Evolutionary conservation across 1,140 invertebrate genomes (phyloP), one percentile per base, ranked within the genome.

Genomic region (Lepidotrigona ventralis): DNA sequence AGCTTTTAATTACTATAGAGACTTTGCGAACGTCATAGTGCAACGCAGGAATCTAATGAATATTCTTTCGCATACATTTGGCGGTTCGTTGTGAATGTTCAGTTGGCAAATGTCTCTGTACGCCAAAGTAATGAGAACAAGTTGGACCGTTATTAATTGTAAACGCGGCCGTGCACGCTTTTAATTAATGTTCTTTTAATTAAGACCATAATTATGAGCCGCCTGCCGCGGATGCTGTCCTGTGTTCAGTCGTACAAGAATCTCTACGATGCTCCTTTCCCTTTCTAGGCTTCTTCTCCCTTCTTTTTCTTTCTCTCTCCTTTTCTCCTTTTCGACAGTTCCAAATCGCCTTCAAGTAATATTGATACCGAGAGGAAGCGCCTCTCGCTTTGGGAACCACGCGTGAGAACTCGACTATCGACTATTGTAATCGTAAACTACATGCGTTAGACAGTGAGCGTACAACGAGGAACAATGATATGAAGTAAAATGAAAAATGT

Each of bases 171-270:
- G 81, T 75, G 86, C 76, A 72, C 66, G 80, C 81, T 88, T 90
- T 90, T 88, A 89, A 90, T 90, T 90, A 90, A 89, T 86, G 85
- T 73, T 86, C 86, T 89, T 88, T 90, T 90, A 90, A 90, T 90
- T 90, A 90, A 84, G 86, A 81, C 73, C 81, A 78, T 90, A 88
- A 90, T 90, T 88, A 88, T 85, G 79, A 85, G 75, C 73, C 72
- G 68, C 21, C 58, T 79, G 60, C 79, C 79, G 79, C 74, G 56
- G 79, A 64, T 73, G 58, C 77, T 23, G 74, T 78, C 26, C 69
- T 56, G 60, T 77, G 33, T 71, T 83, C 70, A 53, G 80, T 70
- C 58, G 63, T 75, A 79, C 19, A 79, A 71, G 83, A 79, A 72
- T 77, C 68, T 64, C 58, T 12, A 19, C 56, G 54, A 39, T n/a